Conservation (phyloP, 2,113 vertebrate species). For the Petroica traversi region DNA sequence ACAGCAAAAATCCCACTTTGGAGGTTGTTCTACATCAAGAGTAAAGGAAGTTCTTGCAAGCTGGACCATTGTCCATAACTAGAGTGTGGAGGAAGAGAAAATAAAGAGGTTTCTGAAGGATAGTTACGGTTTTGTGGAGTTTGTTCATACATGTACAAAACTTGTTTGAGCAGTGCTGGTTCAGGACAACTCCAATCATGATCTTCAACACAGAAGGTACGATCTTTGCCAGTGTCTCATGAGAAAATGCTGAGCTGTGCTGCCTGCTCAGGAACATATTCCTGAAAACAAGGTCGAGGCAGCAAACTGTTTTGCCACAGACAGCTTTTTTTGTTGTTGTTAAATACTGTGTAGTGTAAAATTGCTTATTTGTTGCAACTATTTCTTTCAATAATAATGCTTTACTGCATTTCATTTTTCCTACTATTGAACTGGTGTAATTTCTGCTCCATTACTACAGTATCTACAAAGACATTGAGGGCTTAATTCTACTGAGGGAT, state of each 20-base stretch:
- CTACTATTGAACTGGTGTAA: not conserved
- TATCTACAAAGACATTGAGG: not conserved
- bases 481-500: not conserved
- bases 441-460: not conserved
- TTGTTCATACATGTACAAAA: not conserved
- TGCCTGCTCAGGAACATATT: not conserved
- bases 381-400: not conserved
- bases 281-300: not conserved
- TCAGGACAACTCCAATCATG: not conserved
- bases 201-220: not conserved
- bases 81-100: not conserved
- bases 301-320: not conserved
- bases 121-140: not conserved
- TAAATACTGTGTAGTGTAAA: not conserved
- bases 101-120: not conserved
- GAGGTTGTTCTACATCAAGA: not conserved
- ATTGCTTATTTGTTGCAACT: not conserved
- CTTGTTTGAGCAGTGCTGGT: not conserved
- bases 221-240: not conserved
- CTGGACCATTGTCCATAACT: not conserved
- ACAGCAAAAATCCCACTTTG: not conserved
- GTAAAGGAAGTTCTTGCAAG: not conserved
- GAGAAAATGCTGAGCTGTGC: not conserved
- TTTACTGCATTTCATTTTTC: not conserved
- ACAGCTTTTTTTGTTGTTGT: not conserved